Evolutionary conservation across 2,888 invertebrate genomes (phyloP).

Genomic region (Listrodromus nycthemerus): DNA sequence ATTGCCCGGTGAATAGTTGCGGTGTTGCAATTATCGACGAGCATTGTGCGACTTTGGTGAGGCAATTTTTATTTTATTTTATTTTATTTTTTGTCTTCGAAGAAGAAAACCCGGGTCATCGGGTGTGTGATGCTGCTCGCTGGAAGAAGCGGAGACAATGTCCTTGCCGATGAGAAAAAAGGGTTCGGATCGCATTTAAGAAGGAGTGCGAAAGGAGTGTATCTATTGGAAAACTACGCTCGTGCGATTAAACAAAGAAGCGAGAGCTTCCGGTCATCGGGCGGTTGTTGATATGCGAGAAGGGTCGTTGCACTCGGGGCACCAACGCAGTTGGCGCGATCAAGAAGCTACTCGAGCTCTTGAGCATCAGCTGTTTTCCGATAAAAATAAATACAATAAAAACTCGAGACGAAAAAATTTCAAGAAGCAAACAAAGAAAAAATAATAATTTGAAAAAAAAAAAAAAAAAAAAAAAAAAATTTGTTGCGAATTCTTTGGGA

Average conservation of each 20-base stretch:
- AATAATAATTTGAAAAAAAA: too few relatives aligned
- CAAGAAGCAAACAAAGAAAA: background rate
- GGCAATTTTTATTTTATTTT: too few relatives aligned
- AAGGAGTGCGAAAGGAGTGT: background rate
- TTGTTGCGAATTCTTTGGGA: background rate
- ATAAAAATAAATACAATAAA: constrained; percentile 36
- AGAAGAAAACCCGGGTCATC: too few relatives aligned
- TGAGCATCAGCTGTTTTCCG: constrained; percentile 61
- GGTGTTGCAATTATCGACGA: background rate
- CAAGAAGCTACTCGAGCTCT: constrained; percentile 69
- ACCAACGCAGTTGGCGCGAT: constrained; percentile 64
- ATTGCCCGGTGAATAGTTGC: background rate
- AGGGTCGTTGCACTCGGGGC: constrained; percentile 73
- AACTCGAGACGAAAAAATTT: background rate
- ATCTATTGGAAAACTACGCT: background rate
- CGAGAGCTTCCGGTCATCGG: background rate
- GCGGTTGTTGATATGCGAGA: background rate
- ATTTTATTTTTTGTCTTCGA: too few relatives aligned
- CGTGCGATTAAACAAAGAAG: background rate
- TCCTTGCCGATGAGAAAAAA: constrained; percentile 88
- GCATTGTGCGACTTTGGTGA: background rate
- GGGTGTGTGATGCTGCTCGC: too few relatives aligned
- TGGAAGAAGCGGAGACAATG: constrained; percentile 85
- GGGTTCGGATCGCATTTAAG: constrained; percentile 88
- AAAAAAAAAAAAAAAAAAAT: background rate